These are phyloP conservation scores for Drosophila niveifrons DNA, from an alignment of 2,888 invertebrate genomes.

Conservation along the genomic window DNA sequence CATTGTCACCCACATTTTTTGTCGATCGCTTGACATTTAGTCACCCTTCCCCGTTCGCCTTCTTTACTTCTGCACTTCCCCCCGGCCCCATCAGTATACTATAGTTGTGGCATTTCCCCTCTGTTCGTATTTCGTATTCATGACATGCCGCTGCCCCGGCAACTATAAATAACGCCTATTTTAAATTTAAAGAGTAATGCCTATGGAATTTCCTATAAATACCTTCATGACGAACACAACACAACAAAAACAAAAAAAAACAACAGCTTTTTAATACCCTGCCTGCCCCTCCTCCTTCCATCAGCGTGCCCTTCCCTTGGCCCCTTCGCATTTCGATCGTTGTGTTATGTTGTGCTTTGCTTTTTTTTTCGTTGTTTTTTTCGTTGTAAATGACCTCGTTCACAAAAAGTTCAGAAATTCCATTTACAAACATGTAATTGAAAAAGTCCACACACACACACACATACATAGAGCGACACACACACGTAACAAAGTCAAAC, in stretches of 20 bases:
- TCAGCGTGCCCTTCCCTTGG: slow-evolving; percentile 7
- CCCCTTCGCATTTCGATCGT: slow-evolving; percentile 14
- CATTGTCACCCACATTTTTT: slow-evolving; percentile 44
- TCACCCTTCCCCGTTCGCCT: not conserved
- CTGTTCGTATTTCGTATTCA: slow-evolving; percentile 57
- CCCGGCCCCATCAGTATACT: not conserved
- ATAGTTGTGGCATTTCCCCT: not conserved
- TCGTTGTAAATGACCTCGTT: slow-evolving; percentile 78
- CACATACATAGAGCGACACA: slow-evolving; percentile 35
- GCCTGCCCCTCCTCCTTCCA: slow-evolving; percentile 12
- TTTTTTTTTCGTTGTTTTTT: slow-evolving; percentile 45
- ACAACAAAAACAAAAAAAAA: slow-evolving; percentile 34
- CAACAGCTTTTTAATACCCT: slow-evolving; percentile 51
- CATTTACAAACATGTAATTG: slow-evolving; percentile 79
- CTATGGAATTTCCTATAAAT: slow-evolving; percentile 78
- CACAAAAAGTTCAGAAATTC: slow-evolving; percentile 76
- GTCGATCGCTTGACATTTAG: slow-evolving; percentile 35
- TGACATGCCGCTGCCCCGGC: slow-evolving; percentile 49
- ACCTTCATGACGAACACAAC: slow-evolving; percentile 71
- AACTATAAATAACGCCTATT: slow-evolving; percentile 72
- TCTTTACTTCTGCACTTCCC: not conserved
- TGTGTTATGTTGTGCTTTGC: slow-evolving; percentile 36
- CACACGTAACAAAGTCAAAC: slow-evolving; percentile 61
- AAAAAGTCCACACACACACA: slow-evolving; percentile 65
- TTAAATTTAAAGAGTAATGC: slow-evolving; percentile 65